phyloP scores from a whole-genome alignment of 2,113 vertebrate species.

The Gymnobelideus leadbeateri region DNA sequence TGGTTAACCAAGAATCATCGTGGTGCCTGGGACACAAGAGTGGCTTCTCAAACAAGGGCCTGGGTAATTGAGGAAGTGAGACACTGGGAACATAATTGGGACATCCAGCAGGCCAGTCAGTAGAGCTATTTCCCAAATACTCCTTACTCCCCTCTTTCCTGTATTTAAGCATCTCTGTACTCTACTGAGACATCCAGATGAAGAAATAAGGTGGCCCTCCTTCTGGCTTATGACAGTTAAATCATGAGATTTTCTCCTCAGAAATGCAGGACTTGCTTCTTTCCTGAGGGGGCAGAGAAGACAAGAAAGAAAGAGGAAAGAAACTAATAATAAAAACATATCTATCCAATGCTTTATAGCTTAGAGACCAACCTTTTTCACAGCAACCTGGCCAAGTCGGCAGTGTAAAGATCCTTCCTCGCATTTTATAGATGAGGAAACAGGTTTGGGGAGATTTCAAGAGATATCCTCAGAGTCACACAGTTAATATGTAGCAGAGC shows the following conservation, averaged over 20 bases:
- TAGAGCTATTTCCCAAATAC: neutral
- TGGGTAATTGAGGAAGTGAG: neutral
- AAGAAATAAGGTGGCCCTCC: neutral
- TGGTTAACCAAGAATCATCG: neutral
- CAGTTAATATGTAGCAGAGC: neutral
- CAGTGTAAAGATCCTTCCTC: neutral
- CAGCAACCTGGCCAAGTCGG: neutral
- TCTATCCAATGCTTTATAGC: neutral
- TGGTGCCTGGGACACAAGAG: neutral
- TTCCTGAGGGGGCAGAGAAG: neutral
- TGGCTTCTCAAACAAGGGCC: neutral
- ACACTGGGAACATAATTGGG: neutral
- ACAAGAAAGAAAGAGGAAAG: neutral
- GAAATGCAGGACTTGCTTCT: neutral
- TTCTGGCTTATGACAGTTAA: neutral
- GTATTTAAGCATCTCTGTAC: neutral
- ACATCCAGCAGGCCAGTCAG: neutral
- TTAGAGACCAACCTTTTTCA: neutral
- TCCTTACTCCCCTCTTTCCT: neutral
- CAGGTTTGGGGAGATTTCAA: neutral
- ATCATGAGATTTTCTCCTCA: neutral
- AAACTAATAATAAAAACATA: neutral
- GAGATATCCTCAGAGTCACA: neutral
- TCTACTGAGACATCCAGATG: neutral
- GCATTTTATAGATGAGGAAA: too few relatives aligned